A percentile compares a stretch with the other conserved stretches of the same genome.
These are phyloP conservation scores for Holacanthella duospinosa DNA, from an alignment of 2,888 invertebrate species.

Conservation along the genomic window DNA sequence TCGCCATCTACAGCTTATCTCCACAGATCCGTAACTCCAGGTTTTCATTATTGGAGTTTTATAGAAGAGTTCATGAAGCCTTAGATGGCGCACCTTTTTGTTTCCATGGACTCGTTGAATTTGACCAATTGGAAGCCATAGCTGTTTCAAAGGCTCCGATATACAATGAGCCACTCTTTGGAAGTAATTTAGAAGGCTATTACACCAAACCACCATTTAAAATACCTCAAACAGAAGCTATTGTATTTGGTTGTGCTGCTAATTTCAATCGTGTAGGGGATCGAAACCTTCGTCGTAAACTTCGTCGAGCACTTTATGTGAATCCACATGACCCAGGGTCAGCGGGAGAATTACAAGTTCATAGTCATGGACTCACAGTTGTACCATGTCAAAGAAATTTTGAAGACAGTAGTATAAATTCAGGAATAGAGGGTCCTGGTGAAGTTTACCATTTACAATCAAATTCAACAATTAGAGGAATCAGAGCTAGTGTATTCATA, in stretches of 20 bases:
- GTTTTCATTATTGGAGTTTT: neutral
- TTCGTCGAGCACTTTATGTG: neutral
- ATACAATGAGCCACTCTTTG: constrained; percentile 13
- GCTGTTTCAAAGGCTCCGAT: constrained; percentile 15
- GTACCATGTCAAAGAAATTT: neutral
- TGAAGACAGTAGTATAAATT: too few species aligned
- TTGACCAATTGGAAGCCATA: constrained; percentile 7
- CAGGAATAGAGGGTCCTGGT: neutral
- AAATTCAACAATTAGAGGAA: neutral
- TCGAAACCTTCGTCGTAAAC: neutral
- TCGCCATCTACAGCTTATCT: neutral
- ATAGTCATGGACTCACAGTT: neutral
- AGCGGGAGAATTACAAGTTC: neutral
- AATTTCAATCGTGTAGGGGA: constrained; percentile 8
- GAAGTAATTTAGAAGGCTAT: neutral
- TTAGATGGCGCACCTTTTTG: constrained; percentile 5
- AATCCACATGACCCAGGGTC: constrained; percentile 4
- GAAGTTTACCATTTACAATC: neutral
- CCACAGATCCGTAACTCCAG: too few species aligned
- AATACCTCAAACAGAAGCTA: neutral
- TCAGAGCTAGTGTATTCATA: neutral
- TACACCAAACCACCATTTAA: constrained; percentile 11
- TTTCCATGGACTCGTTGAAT: constrained; percentile 7
- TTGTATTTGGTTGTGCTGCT: constrained; percentile 12
- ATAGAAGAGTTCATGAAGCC: neutral